Base-by-base conservation (phyloP, 2,888 invertebrate species). In the Drosophila sordidapex region DNA sequence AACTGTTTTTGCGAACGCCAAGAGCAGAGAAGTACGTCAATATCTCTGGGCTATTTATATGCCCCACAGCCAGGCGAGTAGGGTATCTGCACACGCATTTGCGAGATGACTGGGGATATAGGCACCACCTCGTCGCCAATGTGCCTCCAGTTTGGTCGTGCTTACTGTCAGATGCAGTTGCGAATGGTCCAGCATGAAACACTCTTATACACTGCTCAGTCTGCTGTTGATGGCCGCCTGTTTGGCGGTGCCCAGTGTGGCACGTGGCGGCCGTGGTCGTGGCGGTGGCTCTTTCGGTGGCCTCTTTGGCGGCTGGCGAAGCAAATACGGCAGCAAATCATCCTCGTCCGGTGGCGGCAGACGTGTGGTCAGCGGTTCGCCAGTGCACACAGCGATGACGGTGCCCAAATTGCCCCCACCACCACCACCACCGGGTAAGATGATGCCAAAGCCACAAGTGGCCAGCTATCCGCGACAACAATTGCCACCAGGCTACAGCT, bases 281-380 rank as follows among this genome's bases (percentile, higher is more conserved):
- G 90, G 92, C 36, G 87, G 91, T 5, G 92, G 91, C 40, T 91
- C 91, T 4, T 86, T 91, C 7, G 91, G 91, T 0, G 91, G 91
- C n/a, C 73, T 91, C 2, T 91, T 91, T 21, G 90, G 91, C 5
- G 86, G 91, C 29, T 92, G 92, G 90, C 91, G 91, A 4, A 91
- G 91, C 13, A 91, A 91, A 59, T 88, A 91, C 15, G 77, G 79
- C 66, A 91, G 91, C 77, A 91, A 91, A 57, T 90, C 91, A 11
- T 81, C 89, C 0, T 83, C 85, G 0, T 78, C 89, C 4, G 76
- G 89, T 27, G 70, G 81, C 18, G 82, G 90, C 1, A 76, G 91
- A 0, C 90, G 90, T 15, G 87, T 88, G 18, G 56, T 87, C 15
- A 91, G 83, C 36, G 90, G 90, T 8, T 90, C 91, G 3, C 91